phyloP scores from a whole-genome alignment of 2,888 invertebrate species.

The Argyresthia albistria region DNA sequence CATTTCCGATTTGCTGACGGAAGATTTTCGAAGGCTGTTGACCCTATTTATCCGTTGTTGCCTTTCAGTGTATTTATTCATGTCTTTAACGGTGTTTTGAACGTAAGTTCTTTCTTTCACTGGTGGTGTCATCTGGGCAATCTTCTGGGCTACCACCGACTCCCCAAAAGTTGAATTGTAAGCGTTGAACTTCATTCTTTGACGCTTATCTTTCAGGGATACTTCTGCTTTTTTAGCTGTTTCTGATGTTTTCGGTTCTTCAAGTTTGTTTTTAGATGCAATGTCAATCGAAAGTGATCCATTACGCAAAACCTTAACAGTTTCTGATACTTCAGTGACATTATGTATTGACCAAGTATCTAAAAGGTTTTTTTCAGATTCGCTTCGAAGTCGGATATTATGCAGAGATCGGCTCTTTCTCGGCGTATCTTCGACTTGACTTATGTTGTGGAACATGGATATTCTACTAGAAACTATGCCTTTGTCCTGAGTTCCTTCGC shows the following conservation, averaged over 20 bases:
- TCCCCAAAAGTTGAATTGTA: conserved; percentile 33
- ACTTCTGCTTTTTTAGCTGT: conserved; percentile 12
- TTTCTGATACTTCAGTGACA: conserved; percentile 11
- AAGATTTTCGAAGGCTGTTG: conserved; percentile 32
- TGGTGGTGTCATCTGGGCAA: conserved; percentile 15
- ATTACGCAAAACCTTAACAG: conserved; percentile 3
- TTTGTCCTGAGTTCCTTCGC: conserved; percentile 37
- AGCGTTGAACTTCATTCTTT: conserved; percentile 21
- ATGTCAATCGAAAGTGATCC: not conserved
- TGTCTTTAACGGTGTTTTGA: conserved; percentile 19
- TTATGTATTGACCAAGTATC: conserved; percentile 13
- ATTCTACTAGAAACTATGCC: conserved; percentile 64
- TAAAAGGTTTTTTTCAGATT: conserved; percentile 11
- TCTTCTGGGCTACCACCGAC: not conserved
- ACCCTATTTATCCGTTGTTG: conserved; percentile 31
- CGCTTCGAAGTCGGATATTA: conserved; percentile 28
- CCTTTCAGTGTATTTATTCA: conserved; percentile 18
- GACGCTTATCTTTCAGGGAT: conserved; percentile 4
- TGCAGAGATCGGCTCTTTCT: conserved; percentile 39
- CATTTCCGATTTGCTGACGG: conserved; percentile 64
- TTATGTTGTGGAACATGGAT: conserved; percentile 55
- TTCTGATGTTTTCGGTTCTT: too few relatives aligned
- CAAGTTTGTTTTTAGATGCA: not conserved
- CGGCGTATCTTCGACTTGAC: conserved; percentile 42
- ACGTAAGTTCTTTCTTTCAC: conserved; percentile 16